A percentile compares a stretch with the other conserved stretches of the same genome.
phyloP scores from a whole-genome alignment of 2,113 vertebrate genomes.

The Glaucomys volans region DNA sequence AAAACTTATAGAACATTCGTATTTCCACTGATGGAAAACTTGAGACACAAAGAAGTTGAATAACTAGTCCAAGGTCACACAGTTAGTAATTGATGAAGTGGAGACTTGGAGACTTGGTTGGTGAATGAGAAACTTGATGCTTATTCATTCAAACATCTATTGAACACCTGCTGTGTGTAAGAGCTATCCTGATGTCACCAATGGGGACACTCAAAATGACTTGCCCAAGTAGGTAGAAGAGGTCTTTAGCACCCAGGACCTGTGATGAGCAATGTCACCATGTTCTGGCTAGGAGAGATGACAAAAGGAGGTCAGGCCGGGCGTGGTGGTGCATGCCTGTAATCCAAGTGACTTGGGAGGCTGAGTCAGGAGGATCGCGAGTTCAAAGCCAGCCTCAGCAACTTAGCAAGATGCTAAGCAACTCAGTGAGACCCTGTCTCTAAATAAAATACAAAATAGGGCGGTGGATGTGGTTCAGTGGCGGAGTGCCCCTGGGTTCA shows the following conservation, averaged over 20 bases:
- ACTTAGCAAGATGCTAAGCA: too few species aligned
- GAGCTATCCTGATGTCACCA: background rate
- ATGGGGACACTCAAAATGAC: background rate
- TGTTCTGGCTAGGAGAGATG: background rate
- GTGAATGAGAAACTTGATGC: background rate
- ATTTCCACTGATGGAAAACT: background rate
- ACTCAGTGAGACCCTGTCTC: too few species aligned
- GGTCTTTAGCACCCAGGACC: background rate
- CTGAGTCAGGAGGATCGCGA: too few species aligned
- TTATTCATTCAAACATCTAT: background rate
- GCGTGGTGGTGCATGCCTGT: too few species aligned
- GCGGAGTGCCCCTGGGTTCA: too few species aligned
- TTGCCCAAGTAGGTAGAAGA: background rate
- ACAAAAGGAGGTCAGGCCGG: too few species aligned
- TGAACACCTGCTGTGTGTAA: background rate
- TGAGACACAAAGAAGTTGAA: background rate
- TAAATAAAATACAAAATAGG: too few species aligned
- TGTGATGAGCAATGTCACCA: background rate
- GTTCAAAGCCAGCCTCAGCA: too few species aligned
- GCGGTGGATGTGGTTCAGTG: too few species aligned
- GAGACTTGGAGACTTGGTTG: background rate
- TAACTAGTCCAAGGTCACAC: background rate
- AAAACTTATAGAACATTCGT: background rate
- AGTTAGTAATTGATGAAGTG: background rate
- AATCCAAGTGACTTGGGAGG: too few species aligned